phyloP scores from a whole-genome alignment of 2,888 invertebrate species.

The Andrena flavipes region DNA sequence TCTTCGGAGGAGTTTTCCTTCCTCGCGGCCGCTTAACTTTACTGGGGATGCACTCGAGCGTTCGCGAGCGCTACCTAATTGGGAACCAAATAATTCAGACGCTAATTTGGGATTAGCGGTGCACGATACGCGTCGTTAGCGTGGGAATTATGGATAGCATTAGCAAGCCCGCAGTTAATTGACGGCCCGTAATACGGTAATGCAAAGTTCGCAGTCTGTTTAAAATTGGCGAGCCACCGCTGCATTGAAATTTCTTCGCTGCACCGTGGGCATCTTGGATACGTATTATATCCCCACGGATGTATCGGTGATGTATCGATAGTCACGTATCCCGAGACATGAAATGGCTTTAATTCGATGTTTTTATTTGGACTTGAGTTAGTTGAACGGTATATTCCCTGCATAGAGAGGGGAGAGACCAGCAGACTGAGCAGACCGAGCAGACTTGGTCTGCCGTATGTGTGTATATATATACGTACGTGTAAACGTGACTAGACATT shows the following conservation, averaged over 20 bases:
- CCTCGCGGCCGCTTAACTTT: not conserved
- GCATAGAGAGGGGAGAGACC: conserved; percentile 1
- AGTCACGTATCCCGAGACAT: conserved; percentile 31
- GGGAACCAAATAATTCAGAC: not conserved
- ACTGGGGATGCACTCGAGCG: not conserved
- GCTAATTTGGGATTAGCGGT: conserved; percentile 9
- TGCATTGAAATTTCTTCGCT: not conserved
- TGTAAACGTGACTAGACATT: conserved; percentile 68
- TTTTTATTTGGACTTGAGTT: conserved; percentile 5
- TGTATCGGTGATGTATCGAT: conserved; percentile 16
- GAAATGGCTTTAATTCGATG: conserved; percentile 31
- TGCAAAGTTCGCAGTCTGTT: not conserved
- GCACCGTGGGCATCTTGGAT: not conserved
- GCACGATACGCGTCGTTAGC: conserved; percentile 43
- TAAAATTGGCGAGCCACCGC: not conserved
- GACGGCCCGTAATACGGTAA: not conserved
- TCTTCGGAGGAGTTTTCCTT: conserved; percentile 4
- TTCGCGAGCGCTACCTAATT: not conserved
- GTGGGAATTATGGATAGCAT: conserved; percentile 48
- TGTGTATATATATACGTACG: conserved; percentile 4
- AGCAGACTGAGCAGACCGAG: not conserved
- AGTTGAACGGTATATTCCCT: not conserved
- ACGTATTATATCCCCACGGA: conserved; percentile 4
- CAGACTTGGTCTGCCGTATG: conserved; percentile 22
- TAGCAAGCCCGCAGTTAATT: conserved; percentile 23